Evolutionary conservation across 2,113 vertebrate genomes (phyloP).

Genomic region (Tympanuchus pallidicinctus): DNA sequence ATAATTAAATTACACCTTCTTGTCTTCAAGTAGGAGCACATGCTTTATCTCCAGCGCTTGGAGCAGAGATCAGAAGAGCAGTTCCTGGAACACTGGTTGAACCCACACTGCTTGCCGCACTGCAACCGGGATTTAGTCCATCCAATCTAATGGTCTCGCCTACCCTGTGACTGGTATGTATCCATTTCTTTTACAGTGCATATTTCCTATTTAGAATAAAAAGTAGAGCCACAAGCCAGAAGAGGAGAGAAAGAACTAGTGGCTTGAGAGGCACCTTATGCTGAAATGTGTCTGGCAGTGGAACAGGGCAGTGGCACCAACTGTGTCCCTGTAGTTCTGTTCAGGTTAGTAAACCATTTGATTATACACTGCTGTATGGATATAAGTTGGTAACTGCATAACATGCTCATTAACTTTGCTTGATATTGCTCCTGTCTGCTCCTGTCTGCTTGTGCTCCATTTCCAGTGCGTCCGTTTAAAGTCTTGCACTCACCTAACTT

Average conservation of each 20-base stretch:
- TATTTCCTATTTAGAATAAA: neutral
- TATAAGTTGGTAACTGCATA: neutral
- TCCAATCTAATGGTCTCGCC: slow-evolving; percentile 73
- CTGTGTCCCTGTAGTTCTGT: neutral
- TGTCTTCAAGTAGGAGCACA: slow-evolving; percentile 82
- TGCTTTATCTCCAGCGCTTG: slow-evolving; percentile 87
- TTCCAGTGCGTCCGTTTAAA: neutral
- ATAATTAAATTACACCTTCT: neutral
- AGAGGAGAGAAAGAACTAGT: neutral
- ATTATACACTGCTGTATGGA: neutral
- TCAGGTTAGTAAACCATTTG: neutral
- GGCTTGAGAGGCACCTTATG: neutral
- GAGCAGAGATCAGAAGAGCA: slow-evolving; percentile 90
- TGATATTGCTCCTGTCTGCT: neutral
- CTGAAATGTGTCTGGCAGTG: neutral
- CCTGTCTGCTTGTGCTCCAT: neutral
- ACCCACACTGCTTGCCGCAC: slow-evolving; percentile 90
- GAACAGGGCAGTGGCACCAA: neutral
- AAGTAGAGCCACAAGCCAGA: neutral
- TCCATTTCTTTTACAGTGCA: neutral
- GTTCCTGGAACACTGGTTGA: slow-evolving; percentile 90
- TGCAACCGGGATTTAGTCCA: slow-evolving; percentile 89
- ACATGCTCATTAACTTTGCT: neutral
- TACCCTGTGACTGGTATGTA: neutral
- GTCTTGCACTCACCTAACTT: neutral